Conservation (phyloP, 2,797 vertebrate genomes). For the Helicolenus hilgendorfi region DNA sequence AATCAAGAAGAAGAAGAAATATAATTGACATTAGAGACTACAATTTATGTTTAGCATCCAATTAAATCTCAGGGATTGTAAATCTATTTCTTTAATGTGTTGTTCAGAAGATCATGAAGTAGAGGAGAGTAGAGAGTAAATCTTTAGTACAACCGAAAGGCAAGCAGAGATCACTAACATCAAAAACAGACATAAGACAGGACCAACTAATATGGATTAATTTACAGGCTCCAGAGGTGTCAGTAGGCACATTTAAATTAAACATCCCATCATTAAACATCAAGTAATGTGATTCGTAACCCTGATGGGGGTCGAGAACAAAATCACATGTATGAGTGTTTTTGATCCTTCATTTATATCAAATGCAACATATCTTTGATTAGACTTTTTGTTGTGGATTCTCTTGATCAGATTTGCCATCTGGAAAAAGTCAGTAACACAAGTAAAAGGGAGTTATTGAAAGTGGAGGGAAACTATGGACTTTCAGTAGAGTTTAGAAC, state of each 20-base stretch:
- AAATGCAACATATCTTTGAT: neutral
- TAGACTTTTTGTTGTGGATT: neutral
- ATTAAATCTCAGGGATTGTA: constrained; percentile 24
- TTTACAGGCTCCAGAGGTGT: neutral
- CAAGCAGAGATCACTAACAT: constrained; percentile 11
- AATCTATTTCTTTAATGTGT: constrained; percentile 26
- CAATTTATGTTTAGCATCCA: constrained; percentile 15
- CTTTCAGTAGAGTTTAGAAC: neutral
- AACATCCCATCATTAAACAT: constrained; percentile 9
- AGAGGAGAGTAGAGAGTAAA: neutral
- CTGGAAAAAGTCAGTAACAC: neutral
- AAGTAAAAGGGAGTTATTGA: neutral
- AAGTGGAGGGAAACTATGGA: neutral
- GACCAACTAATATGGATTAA: neutral
- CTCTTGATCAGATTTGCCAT: neutral
- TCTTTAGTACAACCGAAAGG: constrained; percentile 20
- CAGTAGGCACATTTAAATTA: neutral
- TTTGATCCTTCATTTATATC: neutral
- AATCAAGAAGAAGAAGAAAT: constrained; percentile 15
- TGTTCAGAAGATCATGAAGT: constrained; percentile 13
- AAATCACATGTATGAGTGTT: neutral
- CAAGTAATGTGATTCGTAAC: neutral
- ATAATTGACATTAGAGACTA: constrained; percentile 12
- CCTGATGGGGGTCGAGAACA: neutral
- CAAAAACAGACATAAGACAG: constrained; percentile 10